Percentiles rank a stretch among this genome's conserved stretches.
These are phyloP conservation scores for Ctenopoma kingsleyae DNA, from an alignment of 2,797 vertebrate species.

Conservation along the genomic window DNA sequence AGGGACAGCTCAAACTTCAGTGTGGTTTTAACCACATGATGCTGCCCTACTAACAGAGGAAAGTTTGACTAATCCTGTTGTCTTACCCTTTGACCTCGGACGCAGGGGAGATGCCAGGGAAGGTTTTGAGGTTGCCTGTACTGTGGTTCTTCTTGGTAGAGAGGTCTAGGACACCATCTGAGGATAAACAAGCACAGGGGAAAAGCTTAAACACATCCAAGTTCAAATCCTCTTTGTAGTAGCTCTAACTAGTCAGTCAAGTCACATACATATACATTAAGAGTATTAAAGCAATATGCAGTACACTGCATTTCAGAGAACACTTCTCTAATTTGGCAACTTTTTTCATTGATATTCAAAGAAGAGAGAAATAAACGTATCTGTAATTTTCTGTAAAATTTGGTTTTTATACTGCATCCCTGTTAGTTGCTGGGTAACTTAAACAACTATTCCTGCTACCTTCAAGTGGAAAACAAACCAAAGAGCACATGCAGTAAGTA, in stretches of 20 bases:
- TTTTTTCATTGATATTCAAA: neutral
- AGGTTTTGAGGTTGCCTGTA: conserved; percentile 87
- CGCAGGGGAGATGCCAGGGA: conserved; percentile 85
- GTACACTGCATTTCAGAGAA: neutral
- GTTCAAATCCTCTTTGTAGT: neutral
- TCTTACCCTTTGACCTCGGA: conserved; percentile 93
- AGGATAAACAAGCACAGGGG: neutral
- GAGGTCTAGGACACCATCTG: conserved; percentile 98
- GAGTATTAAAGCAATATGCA: no score
- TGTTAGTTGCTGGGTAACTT: neutral
- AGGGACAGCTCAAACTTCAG: neutral
- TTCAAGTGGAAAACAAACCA: neutral
- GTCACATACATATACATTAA: neutral
- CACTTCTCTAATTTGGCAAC: neutral
- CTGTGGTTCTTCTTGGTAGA: conserved; percentile 96
- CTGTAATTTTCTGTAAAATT: neutral
- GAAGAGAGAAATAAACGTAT: neutral
- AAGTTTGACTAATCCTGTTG: conserved; percentile 14
- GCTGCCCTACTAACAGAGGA: neutral
- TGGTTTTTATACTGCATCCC: neutral
- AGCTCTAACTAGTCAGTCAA: neutral
- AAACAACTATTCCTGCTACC: neutral
- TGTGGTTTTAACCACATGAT: conserved; percentile 25
- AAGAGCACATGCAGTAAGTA: neutral
- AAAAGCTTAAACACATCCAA: neutral